Conservation (phyloP, 2,113 vertebrate genomes). For the Ciconia stormi region DNA sequence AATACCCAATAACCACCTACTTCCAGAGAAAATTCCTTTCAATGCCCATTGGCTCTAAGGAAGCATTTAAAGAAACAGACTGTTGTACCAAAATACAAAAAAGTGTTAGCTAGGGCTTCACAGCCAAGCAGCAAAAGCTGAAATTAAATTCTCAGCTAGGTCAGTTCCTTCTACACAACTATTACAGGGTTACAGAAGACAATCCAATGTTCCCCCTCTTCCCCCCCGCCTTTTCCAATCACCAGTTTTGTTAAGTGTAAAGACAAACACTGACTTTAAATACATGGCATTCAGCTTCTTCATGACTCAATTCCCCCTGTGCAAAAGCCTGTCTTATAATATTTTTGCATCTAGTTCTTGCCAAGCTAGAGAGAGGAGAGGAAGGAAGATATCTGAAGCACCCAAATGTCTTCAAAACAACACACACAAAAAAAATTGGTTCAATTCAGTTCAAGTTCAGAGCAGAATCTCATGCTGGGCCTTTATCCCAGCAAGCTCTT, state of each 20-base stretch:
- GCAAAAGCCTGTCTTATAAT: neutral
- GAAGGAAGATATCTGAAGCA: neutral
- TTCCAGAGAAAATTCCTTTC: neutral
- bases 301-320: neutral
- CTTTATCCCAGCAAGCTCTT: conserved; percentile 58
- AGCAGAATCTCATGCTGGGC: conserved; percentile 32
- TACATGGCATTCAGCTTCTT: neutral
- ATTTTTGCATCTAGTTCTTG: neutral
- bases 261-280: neutral
- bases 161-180: neutral
- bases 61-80: neutral
- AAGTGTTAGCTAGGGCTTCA: neutral
- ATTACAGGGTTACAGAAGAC: neutral
- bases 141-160: neutral
- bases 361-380: neutral
- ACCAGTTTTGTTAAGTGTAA: neutral
- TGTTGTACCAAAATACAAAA: neutral
- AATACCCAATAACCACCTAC: neutral
- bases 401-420: neutral
- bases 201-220: neutral
- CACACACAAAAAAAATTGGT: neutral
- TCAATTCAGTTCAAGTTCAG: conserved; percentile 30
- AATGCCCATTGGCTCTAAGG: neutral
- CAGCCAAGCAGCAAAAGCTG: neutral
- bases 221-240: neutral